Conservation (phyloP, 2,888 invertebrate genomes). For the Cephus pygmeus region DNA sequence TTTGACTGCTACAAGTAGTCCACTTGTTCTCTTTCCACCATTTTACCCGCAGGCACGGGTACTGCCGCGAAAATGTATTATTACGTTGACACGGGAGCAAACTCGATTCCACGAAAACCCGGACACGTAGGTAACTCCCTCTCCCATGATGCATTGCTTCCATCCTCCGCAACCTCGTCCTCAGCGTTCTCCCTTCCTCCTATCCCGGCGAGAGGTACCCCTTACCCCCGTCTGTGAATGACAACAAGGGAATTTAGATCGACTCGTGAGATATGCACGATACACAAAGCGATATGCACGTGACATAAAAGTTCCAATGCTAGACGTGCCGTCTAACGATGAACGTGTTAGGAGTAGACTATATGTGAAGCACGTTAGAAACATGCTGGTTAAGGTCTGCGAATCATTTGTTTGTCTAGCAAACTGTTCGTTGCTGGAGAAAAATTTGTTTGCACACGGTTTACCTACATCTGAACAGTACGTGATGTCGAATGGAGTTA, state of each 20-base stretch:
- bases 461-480: too few relatives aligned
- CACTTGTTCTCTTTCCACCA: background rate
- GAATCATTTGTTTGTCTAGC: background rate
- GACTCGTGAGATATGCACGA: background rate
- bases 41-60: background rate
- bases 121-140: conserved; percentile 34
- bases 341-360: background rate
- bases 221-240: background rate
- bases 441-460: background rate
- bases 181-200: background rate
- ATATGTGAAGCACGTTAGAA: background rate
- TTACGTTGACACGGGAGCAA: conserved; percentile 49
- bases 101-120: conserved; percentile 46
- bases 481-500: too few relatives aligned
- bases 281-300: background rate
- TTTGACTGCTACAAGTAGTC: conserved; percentile 39
- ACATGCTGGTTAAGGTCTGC: background rate
- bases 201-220: background rate
- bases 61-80: conserved; percentile 43
- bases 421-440: background rate
- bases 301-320: background rate
- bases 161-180: background rate
- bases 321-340: background rate
- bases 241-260: background rate
- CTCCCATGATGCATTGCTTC: background rate